Evolutionary conservation across 2,888 invertebrate species (phyloP).

Genomic region (Ornithoptera priamus): DNA sequence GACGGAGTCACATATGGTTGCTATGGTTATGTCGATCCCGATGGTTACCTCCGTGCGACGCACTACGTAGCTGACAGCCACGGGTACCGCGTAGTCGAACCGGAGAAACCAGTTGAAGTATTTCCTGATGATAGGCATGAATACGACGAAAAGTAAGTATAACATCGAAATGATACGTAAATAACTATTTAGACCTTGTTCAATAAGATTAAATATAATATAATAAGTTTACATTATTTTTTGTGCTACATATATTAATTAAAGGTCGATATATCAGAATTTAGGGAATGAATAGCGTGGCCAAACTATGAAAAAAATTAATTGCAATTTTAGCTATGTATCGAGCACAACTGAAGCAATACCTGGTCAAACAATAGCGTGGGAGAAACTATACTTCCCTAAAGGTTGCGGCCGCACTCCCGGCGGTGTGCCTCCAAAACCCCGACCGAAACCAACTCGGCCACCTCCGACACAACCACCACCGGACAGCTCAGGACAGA

Average conservation of each 20-base stretch:
- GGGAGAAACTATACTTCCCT: constrained; percentile 86
- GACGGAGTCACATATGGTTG: constrained; percentile 90
- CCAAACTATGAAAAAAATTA: background rate
- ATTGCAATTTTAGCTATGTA: constrained; percentile 32
- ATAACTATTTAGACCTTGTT: background rate
- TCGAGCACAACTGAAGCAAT: constrained; percentile 34
- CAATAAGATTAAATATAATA: too few relatives aligned
- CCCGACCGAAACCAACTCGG: constrained; percentile 54
- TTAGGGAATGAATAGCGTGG: background rate
- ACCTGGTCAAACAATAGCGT: constrained; percentile 69
- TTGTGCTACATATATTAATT: too few relatives aligned
- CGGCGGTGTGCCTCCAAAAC: constrained; percentile 66
- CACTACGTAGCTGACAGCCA: constrained; percentile 89
- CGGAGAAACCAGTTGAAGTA: constrained; percentile 84
- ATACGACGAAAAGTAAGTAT: constrained; percentile 68
- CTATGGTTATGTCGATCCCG: constrained; percentile 87
- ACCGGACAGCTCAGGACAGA: constrained; percentile 64
- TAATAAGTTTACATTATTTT: too few relatives aligned
- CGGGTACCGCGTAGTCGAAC: constrained; percentile 87
- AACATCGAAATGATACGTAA: background rate
- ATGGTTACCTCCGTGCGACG: constrained; percentile 83
- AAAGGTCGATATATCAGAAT: background rate
- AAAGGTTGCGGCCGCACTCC: constrained; percentile 84
- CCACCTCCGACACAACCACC: constrained; percentile 45
- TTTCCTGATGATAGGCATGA: constrained; percentile 75